Conservation (phyloP, 2,797 vertebrate species). For the Paratrypauchen microcephalus region DNA sequence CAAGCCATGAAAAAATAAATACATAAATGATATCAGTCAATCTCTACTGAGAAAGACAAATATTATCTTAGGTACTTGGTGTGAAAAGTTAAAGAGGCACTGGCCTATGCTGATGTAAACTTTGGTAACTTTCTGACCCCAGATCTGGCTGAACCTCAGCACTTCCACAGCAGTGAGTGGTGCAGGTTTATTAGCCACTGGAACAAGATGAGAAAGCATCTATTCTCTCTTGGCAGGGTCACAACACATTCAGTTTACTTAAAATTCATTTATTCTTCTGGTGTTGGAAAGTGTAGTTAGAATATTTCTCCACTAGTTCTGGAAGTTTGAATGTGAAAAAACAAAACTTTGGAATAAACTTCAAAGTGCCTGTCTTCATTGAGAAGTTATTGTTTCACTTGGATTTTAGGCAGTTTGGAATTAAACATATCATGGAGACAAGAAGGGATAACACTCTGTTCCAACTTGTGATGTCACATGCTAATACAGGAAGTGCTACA, state of each 20-base stretch:
- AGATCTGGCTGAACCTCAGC: neutral
- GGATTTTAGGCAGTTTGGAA: neutral
- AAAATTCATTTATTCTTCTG: neutral
- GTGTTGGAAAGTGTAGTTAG: neutral
- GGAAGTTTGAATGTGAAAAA: neutral
- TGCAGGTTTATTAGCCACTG: neutral
- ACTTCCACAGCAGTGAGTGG: neutral
- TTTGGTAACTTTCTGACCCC: neutral
- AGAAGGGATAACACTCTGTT: neutral
- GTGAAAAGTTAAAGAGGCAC: no score
- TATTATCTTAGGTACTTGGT: no score
- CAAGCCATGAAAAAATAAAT: no score
- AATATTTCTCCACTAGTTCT: neutral
- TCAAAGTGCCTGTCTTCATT: neutral
- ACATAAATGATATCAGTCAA: no score
- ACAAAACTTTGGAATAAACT: neutral
- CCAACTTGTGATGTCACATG: no score
- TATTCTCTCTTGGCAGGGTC: neutral
- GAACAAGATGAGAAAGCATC: neutral
- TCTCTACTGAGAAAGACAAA: no score
- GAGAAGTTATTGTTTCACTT: neutral
- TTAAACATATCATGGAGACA: neutral
- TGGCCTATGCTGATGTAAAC: neutral
- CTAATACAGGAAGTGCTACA: no score
- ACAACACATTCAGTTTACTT: neutral